Percentiles rank a stretch among this genome's conserved stretches.
phyloP scores from a whole-genome alignment of 2,888 invertebrate species.

The Nebria brevicollis region DNA sequence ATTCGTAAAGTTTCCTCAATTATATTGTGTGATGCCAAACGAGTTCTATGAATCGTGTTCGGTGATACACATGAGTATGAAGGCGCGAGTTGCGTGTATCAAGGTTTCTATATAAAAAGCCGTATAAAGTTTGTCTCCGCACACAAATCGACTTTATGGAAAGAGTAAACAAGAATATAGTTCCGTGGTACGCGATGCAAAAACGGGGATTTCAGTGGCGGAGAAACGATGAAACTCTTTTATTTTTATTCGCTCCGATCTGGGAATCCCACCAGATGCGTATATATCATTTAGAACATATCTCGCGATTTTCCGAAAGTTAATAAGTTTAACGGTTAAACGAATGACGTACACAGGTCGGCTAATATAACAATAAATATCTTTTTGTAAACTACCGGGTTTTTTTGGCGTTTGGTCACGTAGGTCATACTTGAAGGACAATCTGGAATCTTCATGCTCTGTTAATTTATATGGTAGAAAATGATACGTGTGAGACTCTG shows the following conservation, averaged over 20 bases:
- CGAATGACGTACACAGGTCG: background rate
- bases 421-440: background rate
- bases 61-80: background rate
- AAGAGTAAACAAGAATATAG: constrained; percentile 24
- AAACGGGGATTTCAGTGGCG: constrained; percentile 33
- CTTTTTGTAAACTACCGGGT: background rate
- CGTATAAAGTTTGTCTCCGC: constrained; percentile 7
- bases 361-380: background rate
- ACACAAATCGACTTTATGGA: constrained; percentile 19
- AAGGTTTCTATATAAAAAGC: constrained; percentile 38
- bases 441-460: background rate
- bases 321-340: background rate
- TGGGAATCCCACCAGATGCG: background rate
- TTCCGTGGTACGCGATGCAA: constrained; percentile 13
- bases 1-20: constrained; percentile 26
- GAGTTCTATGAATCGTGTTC: constrained; percentile 26
- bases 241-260: background rate
- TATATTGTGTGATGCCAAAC: constrained; percentile 3
- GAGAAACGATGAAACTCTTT: background rate
- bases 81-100: constrained; percentile 8
- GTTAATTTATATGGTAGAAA: background rate
- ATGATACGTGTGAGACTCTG: background rate
- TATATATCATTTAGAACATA: background rate
- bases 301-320: background rate
- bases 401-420: background rate